Percentiles rank a stretch among this genome's conserved stretches.
These are phyloP conservation scores for Rhea pennata DNA, from an alignment of 2,113 vertebrate genomes.

Conservation along the genomic window DNA sequence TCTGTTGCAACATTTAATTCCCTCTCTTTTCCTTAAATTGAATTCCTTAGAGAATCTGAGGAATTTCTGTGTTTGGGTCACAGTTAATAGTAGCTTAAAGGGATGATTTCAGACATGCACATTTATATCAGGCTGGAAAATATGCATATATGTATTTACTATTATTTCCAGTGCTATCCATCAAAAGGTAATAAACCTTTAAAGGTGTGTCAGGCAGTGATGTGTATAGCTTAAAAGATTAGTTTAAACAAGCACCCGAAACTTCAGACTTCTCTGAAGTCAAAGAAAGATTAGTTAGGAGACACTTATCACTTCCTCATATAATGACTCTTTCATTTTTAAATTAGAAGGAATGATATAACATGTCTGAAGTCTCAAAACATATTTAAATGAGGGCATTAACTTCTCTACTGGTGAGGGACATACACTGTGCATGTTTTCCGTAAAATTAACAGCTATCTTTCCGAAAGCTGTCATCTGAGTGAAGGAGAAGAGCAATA, in stretches of 20 bases:
- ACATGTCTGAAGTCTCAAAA: background rate
- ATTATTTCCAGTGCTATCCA: background rate
- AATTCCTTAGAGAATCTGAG: background rate
- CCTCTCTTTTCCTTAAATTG: background rate
- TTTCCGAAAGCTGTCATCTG: background rate
- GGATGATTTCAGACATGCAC: background rate
- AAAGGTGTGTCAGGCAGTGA: background rate
- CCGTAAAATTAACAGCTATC: background rate
- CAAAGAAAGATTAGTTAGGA: background rate
- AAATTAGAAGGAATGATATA: background rate
- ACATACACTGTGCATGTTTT: fast-evolving
- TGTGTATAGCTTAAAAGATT: background rate
- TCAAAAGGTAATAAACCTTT: background rate
- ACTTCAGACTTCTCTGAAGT: background rate
- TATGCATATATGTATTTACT: background rate
- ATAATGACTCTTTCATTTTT: background rate
- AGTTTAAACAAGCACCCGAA: background rate
- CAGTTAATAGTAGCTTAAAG: background rate
- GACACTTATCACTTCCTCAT: background rate
- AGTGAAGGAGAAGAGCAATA: background rate
- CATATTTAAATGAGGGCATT: background rate
- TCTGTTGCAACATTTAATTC: background rate
- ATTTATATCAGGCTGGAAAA: background rate
- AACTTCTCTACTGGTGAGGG: background rate
- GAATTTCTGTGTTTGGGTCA: background rate